Base-by-base conservation (phyloP, 2,113 vertebrate species). In the Loxodonta africana region DNA sequence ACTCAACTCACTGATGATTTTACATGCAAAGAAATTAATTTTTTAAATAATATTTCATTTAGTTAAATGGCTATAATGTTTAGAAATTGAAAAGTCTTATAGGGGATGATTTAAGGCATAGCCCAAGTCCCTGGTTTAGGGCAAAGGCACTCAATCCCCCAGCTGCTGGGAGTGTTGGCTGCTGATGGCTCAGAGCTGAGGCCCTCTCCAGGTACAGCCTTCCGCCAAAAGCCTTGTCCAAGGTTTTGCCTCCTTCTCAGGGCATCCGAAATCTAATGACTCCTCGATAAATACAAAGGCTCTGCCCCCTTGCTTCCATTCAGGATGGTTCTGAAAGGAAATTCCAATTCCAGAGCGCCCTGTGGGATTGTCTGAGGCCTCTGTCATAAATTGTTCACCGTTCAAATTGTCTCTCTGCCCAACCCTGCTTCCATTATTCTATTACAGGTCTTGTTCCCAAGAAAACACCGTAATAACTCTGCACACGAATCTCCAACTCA, bases 1-100 rank as follows among this genome's bases (percentile, higher is more conserved):
- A 88, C 28, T 88, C 51, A 80, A 88, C 65, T 95, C 76, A 88
- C 30, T 65, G 73, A 73, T 81, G 83, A 92, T 76, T 88, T 81
- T 1, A 83, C 25, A 83, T 46, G n/a, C 18, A 90, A 93, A 96
- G 20, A 74, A 86, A 67, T 48, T 80, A 73, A 74, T 76, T 90
- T 80, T 67, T 1, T 14, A 90, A 95, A 28, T 41, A 88, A 18
- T 14, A 60, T 76, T 85, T 91, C 76, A 44, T 74, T 77, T 90
- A 23, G 53, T 83, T 65, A 95, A 85, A 33, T 37, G 23, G n/a
- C 20, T 81, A 44, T 63, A 86, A 41, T 26, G 20, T 92, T 90
- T 84, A 5, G 25, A 83, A 93, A 80, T 82, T 26, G 53, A 88
- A 82, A 85, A 6, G 28, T 77, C 74, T 60, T 53, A 5, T 12